A percentile compares a stretch with the other conserved stretches of the same genome.
These are phyloP conservation scores for Venustaconcha ellipsiformis DNA, from an alignment of 1,140 invertebrate genomes.

Conservation along the genomic window DNA sequence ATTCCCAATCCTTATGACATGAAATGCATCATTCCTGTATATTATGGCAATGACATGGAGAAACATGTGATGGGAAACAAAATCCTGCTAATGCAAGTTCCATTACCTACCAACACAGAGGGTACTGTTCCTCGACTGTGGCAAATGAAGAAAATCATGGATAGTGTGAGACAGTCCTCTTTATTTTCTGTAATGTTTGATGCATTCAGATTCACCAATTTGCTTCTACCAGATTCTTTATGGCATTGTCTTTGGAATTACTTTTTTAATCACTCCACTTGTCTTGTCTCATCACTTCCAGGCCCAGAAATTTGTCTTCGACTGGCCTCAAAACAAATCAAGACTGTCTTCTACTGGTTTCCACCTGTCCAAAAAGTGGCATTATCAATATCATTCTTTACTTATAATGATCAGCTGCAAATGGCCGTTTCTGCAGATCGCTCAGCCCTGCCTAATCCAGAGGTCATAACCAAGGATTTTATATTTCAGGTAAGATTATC, in stretches of 20 bases:
- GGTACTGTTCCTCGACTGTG: constrained; percentile 75
- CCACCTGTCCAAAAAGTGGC: constrained; percentile 70
- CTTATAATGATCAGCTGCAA: constrained; percentile 72
- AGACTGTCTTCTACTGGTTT: constrained; percentile 70
- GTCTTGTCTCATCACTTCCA: constrained; percentile 70
- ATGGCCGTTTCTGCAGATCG: constrained; percentile 71
- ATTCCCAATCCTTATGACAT: constrained; percentile 70
- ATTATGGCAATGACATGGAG: constrained; percentile 46
- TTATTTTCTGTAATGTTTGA: constrained; percentile 72
- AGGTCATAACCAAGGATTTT: constrained; percentile 63
- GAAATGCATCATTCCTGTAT: constrained; percentile 70
- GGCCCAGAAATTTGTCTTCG: constrained; percentile 69
- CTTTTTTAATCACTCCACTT: constrained; percentile 61
- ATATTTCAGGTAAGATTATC: constrained; percentile 53
- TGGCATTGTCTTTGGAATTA: constrained; percentile 47
- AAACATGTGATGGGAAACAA: constrained; percentile 49
- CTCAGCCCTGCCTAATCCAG: constrained; percentile 64
- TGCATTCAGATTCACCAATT: constrained; percentile 53
- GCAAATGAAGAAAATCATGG: constrained; percentile 71
- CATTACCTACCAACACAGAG: constrained; percentile 72
- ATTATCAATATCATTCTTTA: constrained; percentile 72
- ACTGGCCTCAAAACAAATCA: constrained; percentile 68
- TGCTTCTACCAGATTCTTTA: constrained; percentile 44
- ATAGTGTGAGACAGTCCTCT: constrained; percentile 71
- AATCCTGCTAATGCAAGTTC: constrained; percentile 68